Evolutionary conservation across 2,797 vertebrate genomes (phyloP).

Genomic region (Pseudomugil gertrudae): DNA sequence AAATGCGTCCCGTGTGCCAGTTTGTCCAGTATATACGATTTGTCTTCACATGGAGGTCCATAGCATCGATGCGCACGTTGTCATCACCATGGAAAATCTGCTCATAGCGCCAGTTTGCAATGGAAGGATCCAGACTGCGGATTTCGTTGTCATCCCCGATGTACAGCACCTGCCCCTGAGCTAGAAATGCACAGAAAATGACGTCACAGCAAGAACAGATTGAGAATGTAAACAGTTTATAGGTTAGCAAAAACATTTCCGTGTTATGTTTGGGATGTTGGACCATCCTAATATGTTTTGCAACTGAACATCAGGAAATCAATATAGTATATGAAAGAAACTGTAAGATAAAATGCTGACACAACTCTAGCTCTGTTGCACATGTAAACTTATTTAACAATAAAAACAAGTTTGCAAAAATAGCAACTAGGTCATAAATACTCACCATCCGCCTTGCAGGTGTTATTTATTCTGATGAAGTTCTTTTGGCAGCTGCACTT

Average conservation of each 20-base stretch:
- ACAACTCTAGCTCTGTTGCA: not conserved
- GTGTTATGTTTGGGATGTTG: not conserved
- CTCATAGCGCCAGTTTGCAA: slow-evolving; percentile 92
- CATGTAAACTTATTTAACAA: not conserved
- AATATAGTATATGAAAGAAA: not conserved
- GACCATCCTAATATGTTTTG: not conserved
- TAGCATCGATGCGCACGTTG: slow-evolving; percentile 93
- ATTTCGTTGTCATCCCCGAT: slow-evolving; percentile 97
- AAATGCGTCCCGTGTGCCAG: slow-evolving; percentile 96
- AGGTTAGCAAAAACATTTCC: not conserved
- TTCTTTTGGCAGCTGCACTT: slow-evolving; percentile 92
- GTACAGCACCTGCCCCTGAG: slow-evolving; percentile 89
- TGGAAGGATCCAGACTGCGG: slow-evolving; percentile 91
- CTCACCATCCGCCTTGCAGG: slow-evolving; percentile 93
- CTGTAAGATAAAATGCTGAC: not conserved
- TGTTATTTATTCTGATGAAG: slow-evolving; percentile 90
- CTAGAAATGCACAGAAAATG: slow-evolving; percentile 64
- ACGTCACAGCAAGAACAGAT: not conserved
- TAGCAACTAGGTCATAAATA: not conserved
- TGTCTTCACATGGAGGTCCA: slow-evolving; percentile 94
- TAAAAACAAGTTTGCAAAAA: not conserved
- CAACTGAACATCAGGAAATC: not conserved
- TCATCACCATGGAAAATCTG: slow-evolving; percentile 93
- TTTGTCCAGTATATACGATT: slow-evolving; percentile 97
- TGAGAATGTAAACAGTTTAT: too few relatives aligned